Conservation (phyloP, 2,888 invertebrate species). For the Pollenia griseotomentosa region DNA sequence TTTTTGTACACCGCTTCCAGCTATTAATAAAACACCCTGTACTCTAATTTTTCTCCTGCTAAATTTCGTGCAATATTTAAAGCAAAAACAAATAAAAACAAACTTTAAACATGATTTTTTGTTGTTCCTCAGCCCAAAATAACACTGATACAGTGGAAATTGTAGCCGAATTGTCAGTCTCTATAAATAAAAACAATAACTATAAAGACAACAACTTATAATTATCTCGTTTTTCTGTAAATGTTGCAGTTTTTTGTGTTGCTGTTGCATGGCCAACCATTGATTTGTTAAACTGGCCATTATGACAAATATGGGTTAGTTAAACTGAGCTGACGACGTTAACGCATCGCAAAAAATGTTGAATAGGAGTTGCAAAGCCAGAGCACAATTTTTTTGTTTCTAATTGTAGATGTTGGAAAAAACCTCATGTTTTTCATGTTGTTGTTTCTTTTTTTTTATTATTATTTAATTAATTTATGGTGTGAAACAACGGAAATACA, state of each 20-base stretch:
- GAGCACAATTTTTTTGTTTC: slow-evolving; percentile 2
- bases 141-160: slow-evolving; percentile 6
- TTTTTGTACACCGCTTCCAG: neutral
- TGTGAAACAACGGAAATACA: slow-evolving; percentile 62
- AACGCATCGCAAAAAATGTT: neutral
- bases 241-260: neutral
- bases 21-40: neutral
- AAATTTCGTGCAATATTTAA: neutral
- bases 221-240: neutral
- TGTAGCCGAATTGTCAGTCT: slow-evolving; percentile 22
- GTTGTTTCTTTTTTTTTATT: neutral
- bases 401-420: slow-evolving; percentile 2
- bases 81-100: neutral
- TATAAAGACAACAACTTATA: neutral
- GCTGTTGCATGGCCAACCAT: slow-evolving; percentile 30
- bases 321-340: slow-evolving; percentile 52
- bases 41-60: neutral
- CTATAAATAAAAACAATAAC: neutral
- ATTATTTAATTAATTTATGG: slow-evolving; percentile 31
- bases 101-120: slow-evolving; percentile 24
- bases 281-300: slow-evolving; percentile 53
- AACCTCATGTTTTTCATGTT: slow-evolving; percentile 51
- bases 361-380: neutral
- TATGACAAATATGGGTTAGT: slow-evolving; percentile 71
- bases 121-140: slow-evolving; percentile 6